phyloP scores from a whole-genome alignment of 2,797 vertebrate genomes.

The Peromyscus aztecus region DNA sequence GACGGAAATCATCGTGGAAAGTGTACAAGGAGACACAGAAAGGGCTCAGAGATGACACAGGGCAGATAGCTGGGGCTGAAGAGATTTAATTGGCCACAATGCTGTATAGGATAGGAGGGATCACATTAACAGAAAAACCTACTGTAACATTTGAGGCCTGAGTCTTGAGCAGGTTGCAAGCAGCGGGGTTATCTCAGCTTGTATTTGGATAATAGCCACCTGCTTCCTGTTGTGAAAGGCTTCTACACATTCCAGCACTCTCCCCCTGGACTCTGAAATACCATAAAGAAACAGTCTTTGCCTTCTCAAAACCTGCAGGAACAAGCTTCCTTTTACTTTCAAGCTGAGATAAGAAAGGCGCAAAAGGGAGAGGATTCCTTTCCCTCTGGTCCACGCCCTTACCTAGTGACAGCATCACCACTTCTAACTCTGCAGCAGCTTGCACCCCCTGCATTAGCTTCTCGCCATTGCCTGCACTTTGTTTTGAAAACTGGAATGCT shows the following conservation, averaged over 20 bases:
- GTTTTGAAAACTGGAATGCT: conserved; percentile 22
- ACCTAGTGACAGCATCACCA: background rate
- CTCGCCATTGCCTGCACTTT: background rate
- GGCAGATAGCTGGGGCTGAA: background rate
- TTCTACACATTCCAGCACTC: background rate
- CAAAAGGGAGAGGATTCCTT: background rate
- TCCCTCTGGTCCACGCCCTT: background rate
- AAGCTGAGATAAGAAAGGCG: conserved; percentile 37
- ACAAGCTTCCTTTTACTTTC: conserved; percentile 33
- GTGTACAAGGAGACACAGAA: background rate
- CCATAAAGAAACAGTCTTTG: conserved; percentile 30
- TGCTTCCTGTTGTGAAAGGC: conserved; percentile 24
- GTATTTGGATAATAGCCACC: background rate
- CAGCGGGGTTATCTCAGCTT: background rate
- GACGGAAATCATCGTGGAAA: conserved; percentile 10
- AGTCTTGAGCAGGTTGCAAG: background rate
- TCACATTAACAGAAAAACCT: background rate
- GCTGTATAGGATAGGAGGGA: background rate
- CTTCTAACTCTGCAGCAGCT: background rate
- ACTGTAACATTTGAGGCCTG: background rate
- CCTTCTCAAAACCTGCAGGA: conserved; percentile 58
- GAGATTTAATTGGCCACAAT: background rate
- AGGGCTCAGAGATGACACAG: background rate
- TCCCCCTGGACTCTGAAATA: background rate
- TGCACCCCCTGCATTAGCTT: background rate